Evolutionary conservation across 2,888 invertebrate species (phyloP), one percentile per base, ranked within the genome.

Genomic region (Sylvicola fuscatus): DNA sequence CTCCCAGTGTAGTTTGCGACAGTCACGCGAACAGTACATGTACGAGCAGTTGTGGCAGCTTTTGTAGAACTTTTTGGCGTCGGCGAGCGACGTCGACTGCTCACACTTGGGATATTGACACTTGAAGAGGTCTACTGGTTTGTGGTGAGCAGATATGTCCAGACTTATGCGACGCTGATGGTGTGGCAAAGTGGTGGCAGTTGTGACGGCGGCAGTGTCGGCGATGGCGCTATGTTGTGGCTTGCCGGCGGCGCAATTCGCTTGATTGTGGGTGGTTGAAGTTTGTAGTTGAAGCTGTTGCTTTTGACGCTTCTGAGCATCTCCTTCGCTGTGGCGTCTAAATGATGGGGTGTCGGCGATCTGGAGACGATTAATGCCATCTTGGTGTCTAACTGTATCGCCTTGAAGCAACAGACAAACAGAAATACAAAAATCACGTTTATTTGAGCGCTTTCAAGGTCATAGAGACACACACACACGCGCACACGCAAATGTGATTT

Each of bases 21-120:
- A 95, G 49, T 82, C 78, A 40, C 84, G 70, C 40, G 87, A 84
- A 61, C 95, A 95, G 61, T 95, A 95, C 50, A 82, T 74, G 50
- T 89, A 86, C 45, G 83, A 80, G 63, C 95, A 95, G 57, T 93
- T 92, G 63, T 90, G 90, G 59, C 86, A 86, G 46, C 81, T 82
- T 57, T 92, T 90, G 65, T 77, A 93, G 47, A 70, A 69, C 46
- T 72, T 67, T 45, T 81, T 75, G 40, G 92, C 92, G 46, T 84
- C 79, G 39, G 70, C 64, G 38, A 79, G 56, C 3, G 70, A 70
- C 33, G 80, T 68, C 38, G 73, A 69, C 38, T 77, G 72, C 45
- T 68, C 66, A 61, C 89, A 87, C 54, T 81, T 79, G 44, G 79
- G 76, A 60, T 80, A 81, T 44, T 82, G 74, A 56, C 86, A 86